Conservation (phyloP, 1,140 invertebrate genomes). For the Chrysomallon squamiferum region DNA sequence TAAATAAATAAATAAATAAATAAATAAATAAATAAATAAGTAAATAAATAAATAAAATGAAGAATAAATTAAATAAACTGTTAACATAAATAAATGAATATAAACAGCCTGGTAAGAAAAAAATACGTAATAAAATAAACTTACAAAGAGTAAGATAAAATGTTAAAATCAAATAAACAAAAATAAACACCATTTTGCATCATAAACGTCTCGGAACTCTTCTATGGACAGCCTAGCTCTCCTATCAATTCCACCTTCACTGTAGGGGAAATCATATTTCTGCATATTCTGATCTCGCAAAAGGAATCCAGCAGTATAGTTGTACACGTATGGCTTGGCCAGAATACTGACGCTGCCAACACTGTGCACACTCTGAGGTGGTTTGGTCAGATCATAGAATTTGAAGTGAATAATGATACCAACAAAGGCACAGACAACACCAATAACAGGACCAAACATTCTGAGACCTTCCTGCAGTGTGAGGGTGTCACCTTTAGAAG, state of each 20-base stretch:
- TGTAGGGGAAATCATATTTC: conserved; percentile 15
- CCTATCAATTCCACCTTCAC: conserved; percentile 9
- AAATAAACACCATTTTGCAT: conserved; percentile 19
- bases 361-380: background rate
- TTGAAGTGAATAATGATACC: background rate
- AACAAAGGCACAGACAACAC: background rate
- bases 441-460: background rate
- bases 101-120: too few relatives aligned
- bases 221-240: conserved; percentile 11
- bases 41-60: too few relatives aligned
- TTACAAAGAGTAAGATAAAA: too few relatives aligned
- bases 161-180: background rate
- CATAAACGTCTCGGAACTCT: conserved; percentile 21
- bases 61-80: too few relatives aligned
- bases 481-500: background rate
- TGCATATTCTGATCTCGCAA: conserved; percentile 7
- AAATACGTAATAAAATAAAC: too few relatives aligned
- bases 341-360: background rate
- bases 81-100: too few relatives aligned
- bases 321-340: background rate
- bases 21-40: too few relatives aligned
- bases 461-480: background rate
- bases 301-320: background rate
- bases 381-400: background rate
- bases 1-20: too few relatives aligned